phyloP scores from a whole-genome alignment of 2,797 vertebrate species.

The Phataginus tetradactyla region DNA sequence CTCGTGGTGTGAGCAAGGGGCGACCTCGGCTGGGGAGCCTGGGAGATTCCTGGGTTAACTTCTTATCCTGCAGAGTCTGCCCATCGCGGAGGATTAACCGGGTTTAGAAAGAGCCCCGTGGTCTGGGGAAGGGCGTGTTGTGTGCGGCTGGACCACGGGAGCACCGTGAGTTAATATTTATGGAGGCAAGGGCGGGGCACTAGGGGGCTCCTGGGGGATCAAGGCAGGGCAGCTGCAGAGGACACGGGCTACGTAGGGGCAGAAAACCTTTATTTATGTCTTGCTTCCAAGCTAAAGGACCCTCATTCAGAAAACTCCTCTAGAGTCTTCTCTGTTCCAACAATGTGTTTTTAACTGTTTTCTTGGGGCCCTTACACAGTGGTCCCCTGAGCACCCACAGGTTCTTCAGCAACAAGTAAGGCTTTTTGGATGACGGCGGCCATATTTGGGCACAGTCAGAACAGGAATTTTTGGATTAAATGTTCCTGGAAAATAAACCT shows the following conservation, averaged over 20 bases:
- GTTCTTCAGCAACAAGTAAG: neutral
- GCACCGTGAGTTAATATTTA: neutral
- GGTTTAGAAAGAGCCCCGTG: neutral
- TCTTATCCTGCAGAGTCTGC: neutral
- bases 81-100: neutral
- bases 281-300: neutral
- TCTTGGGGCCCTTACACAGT: neutral
- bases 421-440: neutral
- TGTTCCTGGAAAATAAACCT: constrained; percentile 20
- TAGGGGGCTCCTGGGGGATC: neutral
- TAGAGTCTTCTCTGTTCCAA: accelerated
- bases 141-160: neutral
- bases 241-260: neutral
- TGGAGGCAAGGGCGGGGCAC: neutral
- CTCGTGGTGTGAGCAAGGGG: accelerated
- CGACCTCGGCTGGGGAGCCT: neutral
- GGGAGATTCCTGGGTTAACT: neutral
- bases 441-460: neutral
- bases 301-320: neutral
- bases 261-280: neutral
- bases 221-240: accelerated
- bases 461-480: neutral
- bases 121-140: neutral
- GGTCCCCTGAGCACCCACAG: accelerated
- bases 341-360: neutral